Evolutionary conservation across 2,113 vertebrate genomes (phyloP), one percentile per base, ranked within the genome.

Genomic region (Elephantulus edwardii): DNA sequence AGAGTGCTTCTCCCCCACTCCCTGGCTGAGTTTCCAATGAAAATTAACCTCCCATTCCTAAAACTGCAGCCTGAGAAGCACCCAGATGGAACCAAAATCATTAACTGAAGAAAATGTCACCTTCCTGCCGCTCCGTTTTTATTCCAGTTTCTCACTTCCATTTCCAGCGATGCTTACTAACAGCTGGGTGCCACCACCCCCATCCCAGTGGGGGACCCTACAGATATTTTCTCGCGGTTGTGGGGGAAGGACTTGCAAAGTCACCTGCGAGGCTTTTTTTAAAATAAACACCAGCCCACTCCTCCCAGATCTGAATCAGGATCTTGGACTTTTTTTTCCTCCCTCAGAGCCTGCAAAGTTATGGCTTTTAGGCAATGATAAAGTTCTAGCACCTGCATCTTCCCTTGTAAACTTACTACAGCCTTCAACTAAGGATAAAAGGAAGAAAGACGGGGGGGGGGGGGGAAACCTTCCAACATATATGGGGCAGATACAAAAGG

Each of bases 231-330:
- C 64, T 33, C 24, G 88, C 5, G 48, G 33, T 38, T 83, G 9
- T 3, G 16, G 26, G 33, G 2, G 0, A 26, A 40, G 22, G 4
- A 16, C 5, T 1, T 6, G 50, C 8, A 11, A 35, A 13, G 8
- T 66, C 75, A 44, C 42, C 24, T 42, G 44, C 13, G 48, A 30
- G 2, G 20, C 30, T 54, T 85, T 88, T 52, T 24, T n/a, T n/a
- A n/a, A 72, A 74, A 44, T n/a, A 26, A 13, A 64, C 71, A 19
- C 40, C 50, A 48, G 24, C 6, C 17, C 3, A 28, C 6, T 24
- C 33, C 56, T 14, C 30, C 9, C 28, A 20, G 26, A 40, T 38
- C 79, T 44, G 66, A 66, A 66, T 38, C 64, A 12, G 56, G 14
- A 46, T 77, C 82, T 83, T 40, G 46, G 76, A 35, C 7, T 24